Conservation (phyloP, 2,113 vertebrate species). For the Amia ocellicauda region DNA sequence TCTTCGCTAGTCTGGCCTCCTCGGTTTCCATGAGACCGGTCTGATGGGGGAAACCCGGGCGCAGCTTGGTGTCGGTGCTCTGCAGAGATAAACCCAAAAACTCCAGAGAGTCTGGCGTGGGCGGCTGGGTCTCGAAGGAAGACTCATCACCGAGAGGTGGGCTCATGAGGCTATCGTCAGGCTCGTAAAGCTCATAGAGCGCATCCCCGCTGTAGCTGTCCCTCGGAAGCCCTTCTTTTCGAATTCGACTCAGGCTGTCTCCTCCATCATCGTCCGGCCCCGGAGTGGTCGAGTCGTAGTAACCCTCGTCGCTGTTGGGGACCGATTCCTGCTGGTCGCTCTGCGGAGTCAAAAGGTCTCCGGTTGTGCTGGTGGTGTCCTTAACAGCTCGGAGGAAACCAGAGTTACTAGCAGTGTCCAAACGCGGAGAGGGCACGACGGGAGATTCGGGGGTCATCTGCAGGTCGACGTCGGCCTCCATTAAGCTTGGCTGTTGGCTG, state of each 20-base stretch:
- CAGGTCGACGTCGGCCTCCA: slow-evolving; percentile 38
- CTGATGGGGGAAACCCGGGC: slow-evolving; percentile 60
- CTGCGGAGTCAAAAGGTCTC: slow-evolving; percentile 81
- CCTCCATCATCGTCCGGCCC: slow-evolving; percentile 82
- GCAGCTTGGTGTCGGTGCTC: slow-evolving; percentile 40
- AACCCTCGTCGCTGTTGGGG: slow-evolving; percentile 94
- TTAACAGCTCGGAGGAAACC: slow-evolving; percentile 48
- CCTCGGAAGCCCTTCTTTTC: slow-evolving; percentile 76
- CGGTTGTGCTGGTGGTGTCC: slow-evolving; percentile 42
- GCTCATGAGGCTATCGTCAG: slow-evolving; percentile 80
- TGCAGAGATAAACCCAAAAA: slow-evolving; percentile 68
- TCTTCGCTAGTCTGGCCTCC: slow-evolving; percentile 69
- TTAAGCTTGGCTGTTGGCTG: slow-evolving; percentile 36
- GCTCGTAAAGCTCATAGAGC: slow-evolving; percentile 91
- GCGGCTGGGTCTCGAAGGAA: slow-evolving; percentile 63
- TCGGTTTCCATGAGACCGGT: slow-evolving; percentile 73
- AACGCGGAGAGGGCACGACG: slow-evolving; percentile 40
- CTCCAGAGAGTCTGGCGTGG: slow-evolving; percentile 56
- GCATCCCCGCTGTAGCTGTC: slow-evolving; percentile 97
- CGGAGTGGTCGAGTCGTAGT: slow-evolving; percentile 92
- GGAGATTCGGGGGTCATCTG: slow-evolving; percentile 40
- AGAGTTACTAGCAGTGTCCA: slow-evolving; percentile 46
- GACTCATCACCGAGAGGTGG: slow-evolving; percentile 73
- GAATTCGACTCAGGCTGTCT: slow-evolving; percentile 65
- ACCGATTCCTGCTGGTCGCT: slow-evolving; percentile 92